phyloP scores from a whole-genome alignment of 2,797 vertebrate genomes.

The Pipistrellus kuhlii region DNA sequence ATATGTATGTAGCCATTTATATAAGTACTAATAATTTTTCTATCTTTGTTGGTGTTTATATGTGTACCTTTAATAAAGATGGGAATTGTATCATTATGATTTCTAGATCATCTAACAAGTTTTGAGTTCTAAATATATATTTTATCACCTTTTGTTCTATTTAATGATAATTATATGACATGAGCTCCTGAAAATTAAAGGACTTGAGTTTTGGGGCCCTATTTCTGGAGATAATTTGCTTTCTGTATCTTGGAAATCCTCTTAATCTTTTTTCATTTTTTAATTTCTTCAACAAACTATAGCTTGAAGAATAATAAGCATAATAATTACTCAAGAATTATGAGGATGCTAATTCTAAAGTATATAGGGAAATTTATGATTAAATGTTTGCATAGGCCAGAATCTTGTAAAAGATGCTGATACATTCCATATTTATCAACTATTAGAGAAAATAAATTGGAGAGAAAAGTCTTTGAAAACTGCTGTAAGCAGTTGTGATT shows the following conservation, averaged over 20 bases:
- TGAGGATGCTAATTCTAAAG: neutral
- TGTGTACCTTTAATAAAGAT: constrained; percentile 8
- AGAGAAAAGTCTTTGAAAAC: constrained; percentile 20
- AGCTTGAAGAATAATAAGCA: constrained; percentile 2
- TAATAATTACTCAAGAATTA: neutral
- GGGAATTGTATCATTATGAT: constrained; percentile 24
- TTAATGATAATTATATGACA: constrained; percentile 44
- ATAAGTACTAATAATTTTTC: neutral
- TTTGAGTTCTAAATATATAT: constrained; percentile 16
- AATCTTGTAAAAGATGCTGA: constrained; percentile 33
- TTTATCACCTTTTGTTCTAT: constrained; percentile 30
- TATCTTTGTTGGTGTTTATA: neutral
- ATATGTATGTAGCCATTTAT: neutral
- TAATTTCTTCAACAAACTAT: constrained; percentile 20
- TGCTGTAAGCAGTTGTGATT: constrained; percentile 16
- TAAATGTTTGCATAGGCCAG: neutral
- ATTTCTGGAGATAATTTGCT: neutral
- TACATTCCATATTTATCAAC: neutral
- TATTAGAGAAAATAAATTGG: constrained; percentile 26
- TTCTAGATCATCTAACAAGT: constrained; percentile 9
- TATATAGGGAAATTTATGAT: neutral
- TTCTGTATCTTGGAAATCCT: constrained; percentile 3
- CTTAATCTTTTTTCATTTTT: constrained; percentile 31
- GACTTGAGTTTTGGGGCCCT: neutral
- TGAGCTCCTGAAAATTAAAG: constrained; percentile 25